Percentiles rank a stretch among this genome's conserved stretches.
Evolutionary conservation across 2,797 vertebrate genomes (phyloP).

Genomic region (Tangara arthus): DNA sequence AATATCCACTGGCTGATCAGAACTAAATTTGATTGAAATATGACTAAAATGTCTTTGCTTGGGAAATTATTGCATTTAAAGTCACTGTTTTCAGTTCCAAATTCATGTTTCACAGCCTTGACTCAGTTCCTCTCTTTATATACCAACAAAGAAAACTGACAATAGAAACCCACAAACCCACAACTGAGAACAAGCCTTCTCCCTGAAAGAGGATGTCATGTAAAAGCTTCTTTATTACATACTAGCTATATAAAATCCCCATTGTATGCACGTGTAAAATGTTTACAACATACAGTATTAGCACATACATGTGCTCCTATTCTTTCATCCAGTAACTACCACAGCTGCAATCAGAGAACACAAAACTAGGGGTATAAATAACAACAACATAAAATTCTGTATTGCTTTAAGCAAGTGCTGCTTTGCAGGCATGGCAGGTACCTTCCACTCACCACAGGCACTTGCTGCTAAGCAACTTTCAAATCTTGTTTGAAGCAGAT

Average conservation of each 20-base stretch:
- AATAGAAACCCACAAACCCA: neutral
- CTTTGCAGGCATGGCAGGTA: neutral
- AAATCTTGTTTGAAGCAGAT: neutral
- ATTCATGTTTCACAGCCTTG: neutral
- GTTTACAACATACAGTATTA: neutral
- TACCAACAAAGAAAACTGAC: neutral
- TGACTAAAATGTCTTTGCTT: neutral
- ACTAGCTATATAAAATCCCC: neutral
- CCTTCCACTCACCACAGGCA: neutral
- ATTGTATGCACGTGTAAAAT: neutral
- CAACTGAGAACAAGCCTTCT: neutral
- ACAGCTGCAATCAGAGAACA: neutral
- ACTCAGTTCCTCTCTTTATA: slow-evolving; percentile 14
- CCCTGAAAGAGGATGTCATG: neutral
- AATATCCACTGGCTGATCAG: neutral
- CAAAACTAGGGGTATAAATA: neutral
- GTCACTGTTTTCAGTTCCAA: neutral
- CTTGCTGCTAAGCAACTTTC: neutral
- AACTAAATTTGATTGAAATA: neutral
- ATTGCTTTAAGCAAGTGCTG: neutral
- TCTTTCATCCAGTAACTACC: neutral
- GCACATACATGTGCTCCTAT: neutral
- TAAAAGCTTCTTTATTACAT: neutral
- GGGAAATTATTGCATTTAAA: neutral
- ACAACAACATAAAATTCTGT: neutral